These are phyloP conservation scores for Danaus melanippus DNA, from an alignment of 1,140 invertebrate genomes.

Conservation along the genomic window DNA sequence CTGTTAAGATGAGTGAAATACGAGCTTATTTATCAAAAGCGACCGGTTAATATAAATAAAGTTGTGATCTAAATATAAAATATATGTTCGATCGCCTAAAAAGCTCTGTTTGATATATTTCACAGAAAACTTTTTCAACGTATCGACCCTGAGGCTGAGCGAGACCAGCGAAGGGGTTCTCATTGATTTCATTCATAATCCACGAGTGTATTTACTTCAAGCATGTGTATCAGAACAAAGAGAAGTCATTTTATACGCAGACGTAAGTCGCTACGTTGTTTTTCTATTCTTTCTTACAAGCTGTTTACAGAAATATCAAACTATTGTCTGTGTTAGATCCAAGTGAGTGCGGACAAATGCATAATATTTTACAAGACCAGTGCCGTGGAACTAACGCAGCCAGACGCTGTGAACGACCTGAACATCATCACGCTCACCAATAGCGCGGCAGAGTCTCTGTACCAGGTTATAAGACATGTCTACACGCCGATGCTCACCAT, in stretches of 20 bases:
- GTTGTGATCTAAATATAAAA: not conserved
- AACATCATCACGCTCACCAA: conserved; percentile 48
- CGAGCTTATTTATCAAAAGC: conserved; percentile 34
- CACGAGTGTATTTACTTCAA: conserved; percentile 47
- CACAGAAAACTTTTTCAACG: conserved; percentile 45
- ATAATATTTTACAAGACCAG: conserved; percentile 56
- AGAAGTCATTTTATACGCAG: no score
- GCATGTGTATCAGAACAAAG: conserved; percentile 15
- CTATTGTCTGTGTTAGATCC: conserved; percentile 38
- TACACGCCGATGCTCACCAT: conserved; percentile 44
- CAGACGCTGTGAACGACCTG: conserved; percentile 39
- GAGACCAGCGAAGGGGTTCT: conserved; percentile 37
- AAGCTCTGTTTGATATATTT: conserved; percentile 7
- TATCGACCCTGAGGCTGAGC: conserved; percentile 28
- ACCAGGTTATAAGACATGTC: conserved; percentile 50
- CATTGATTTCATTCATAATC: conserved; percentile 48
- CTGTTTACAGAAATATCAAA: no score
- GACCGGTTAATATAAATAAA: conserved; percentile 27
- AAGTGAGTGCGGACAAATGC: conserved; percentile 35
- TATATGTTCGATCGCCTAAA: not conserved
- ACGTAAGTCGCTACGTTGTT: conserved; percentile 25
- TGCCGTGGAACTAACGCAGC: conserved; percentile 26
- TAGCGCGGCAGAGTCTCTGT: conserved; percentile 47
- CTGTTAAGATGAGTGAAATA: conserved; percentile 23
- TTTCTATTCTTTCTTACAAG: no score